These are phyloP conservation scores for Bombus huntii DNA, from an alignment of 1,140 invertebrate species.

Conservation along the genomic window DNA sequence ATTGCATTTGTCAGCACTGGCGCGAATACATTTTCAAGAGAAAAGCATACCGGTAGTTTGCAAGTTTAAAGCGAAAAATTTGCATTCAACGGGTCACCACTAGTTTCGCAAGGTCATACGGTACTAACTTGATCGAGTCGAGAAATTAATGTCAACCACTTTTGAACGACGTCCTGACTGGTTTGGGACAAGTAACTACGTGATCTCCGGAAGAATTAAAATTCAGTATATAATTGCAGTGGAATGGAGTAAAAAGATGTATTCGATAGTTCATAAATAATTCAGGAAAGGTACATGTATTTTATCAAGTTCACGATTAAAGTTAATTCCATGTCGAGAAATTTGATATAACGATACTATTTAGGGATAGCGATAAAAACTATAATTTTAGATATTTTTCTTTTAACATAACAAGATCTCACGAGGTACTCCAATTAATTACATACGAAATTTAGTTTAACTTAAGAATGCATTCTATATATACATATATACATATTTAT, in stretches of 20 bases:
- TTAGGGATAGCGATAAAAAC: neutral
- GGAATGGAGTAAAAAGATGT: neutral
- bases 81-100: slow-evolving; percentile 28
- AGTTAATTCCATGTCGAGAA: neutral
- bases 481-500: neutral
- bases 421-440: neutral
- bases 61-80: slow-evolving; percentile 18
- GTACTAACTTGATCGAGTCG: slow-evolving; percentile 26
- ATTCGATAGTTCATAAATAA: slow-evolving; percentile 20
- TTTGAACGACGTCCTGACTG: neutral
- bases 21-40: slow-evolving; percentile 11
- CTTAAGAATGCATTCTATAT: neutral
- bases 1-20: neutral
- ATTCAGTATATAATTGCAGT: slow-evolving; percentile 16
- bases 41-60: slow-evolving; percentile 1
- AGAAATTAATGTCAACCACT: slow-evolving; percentile 45
- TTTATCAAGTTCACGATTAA: neutral
- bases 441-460: neutral
- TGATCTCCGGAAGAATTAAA: slow-evolving; percentile 28
- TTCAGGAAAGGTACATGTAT: neutral
- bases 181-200: neutral
- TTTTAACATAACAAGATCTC: neutral
- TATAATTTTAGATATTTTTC: too few relatives aligned
- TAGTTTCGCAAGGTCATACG: slow-evolving; percentile 46
- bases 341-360: neutral